phyloP scores from a whole-genome alignment of 2,888 invertebrate genomes.

The Leptinotarsa tumamoca region DNA sequence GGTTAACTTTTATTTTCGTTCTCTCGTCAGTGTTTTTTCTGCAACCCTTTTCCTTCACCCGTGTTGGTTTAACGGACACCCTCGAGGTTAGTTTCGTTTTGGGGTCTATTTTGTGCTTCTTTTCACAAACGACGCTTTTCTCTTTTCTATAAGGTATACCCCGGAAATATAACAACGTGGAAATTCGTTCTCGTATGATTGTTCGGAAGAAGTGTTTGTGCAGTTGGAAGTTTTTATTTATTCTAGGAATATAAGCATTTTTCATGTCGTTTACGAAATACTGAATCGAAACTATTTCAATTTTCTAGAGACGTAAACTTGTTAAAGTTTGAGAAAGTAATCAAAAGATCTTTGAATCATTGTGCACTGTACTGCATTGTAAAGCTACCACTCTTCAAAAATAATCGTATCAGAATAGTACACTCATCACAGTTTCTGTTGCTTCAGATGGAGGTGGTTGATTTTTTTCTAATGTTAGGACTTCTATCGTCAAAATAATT shows the following conservation, averaged over 20 bases:
- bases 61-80: conserved; percentile 56
- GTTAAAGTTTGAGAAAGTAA: conserved; percentile 17
- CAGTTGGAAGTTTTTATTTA: conserved; percentile 20
- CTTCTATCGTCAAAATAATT: too few species aligned
- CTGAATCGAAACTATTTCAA: conserved; percentile 21
- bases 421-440: too few species aligned
- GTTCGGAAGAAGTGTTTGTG: conserved; percentile 20
- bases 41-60: conserved; percentile 53
- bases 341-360: background rate
- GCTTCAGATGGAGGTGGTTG: too few species aligned
- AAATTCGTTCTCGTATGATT: conserved; percentile 19
- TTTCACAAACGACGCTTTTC: conserved; percentile 34
- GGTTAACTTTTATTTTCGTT: conserved; percentile 57
- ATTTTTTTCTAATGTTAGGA: too few species aligned
- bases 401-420: too few species aligned
- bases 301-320: conserved; percentile 14
- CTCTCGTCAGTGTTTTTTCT: conserved; percentile 56
- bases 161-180: conserved; percentile 16
- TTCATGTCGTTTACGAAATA: conserved; percentile 1
- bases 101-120: conserved; percentile 48
- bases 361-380: too few species aligned
- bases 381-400: too few species aligned
- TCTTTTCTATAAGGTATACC: conserved; percentile 30
- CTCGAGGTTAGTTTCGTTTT: conserved; percentile 50
- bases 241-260: conserved; percentile 20